A percentile compares a stretch with the other conserved stretches of the same genome.
These are phyloP conservation scores for Lypha dubia DNA, from an alignment of 2,888 invertebrate genomes.

Conservation along the genomic window DNA sequence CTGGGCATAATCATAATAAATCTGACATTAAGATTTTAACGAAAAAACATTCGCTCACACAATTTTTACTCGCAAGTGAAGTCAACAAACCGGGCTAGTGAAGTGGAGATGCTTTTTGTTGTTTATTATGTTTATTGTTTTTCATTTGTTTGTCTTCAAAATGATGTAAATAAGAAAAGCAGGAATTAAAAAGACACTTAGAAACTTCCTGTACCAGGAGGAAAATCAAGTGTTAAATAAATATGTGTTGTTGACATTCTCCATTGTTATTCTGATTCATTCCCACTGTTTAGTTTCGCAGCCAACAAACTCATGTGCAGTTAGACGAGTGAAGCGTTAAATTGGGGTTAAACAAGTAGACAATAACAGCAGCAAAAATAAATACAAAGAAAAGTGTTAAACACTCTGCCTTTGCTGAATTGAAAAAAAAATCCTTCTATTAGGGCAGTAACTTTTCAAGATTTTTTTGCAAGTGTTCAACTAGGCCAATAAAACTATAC, in stretches of 20 bases:
- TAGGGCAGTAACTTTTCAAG: background rate
- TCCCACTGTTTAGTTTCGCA: background rate
- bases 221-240: conserved; percentile 68
- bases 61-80: conserved; percentile 18
- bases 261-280: conserved; percentile 29
- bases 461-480: background rate
- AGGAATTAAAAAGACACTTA: conserved; percentile 45
- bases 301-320: conserved; percentile 21
- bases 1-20: conserved; percentile 62
- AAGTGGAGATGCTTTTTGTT: conserved; percentile 37
- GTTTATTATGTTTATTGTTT: conserved; percentile 3
- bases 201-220: conserved; percentile 62
- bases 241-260: conserved; percentile 63
- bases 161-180: conserved; percentile 44
- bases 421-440: background rate
- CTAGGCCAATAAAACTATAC: too few species aligned
- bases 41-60: conserved; percentile 33
- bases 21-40: conserved; percentile 59
- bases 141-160: conserved; percentile 34
- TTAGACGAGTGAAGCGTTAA: conserved; percentile 62
- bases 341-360: conserved; percentile 60
- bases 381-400: conserved; percentile 26
- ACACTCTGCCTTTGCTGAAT: conserved; percentile 5
- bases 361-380: conserved; percentile 31
- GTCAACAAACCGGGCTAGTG: conserved; percentile 32